Evolutionary conservation across 2,888 invertebrate genomes (phyloP).

Genomic region (Drosophila leonis): DNA sequence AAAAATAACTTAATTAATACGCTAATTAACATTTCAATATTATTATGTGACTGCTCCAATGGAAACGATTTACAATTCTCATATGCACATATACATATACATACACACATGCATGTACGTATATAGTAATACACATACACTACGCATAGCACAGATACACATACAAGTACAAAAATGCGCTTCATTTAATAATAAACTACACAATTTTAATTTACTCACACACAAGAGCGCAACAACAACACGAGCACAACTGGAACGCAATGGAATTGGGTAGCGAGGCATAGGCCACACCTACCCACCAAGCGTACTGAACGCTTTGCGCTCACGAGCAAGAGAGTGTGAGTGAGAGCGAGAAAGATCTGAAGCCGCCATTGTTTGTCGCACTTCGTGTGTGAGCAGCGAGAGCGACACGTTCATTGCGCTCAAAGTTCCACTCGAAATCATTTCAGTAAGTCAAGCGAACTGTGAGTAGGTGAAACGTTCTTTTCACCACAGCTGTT

Average conservation of each 20-base stretch:
- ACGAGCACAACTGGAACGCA: slow-evolving; percentile 46
- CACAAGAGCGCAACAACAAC: slow-evolving; percentile 43
- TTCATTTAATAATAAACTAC: slow-evolving; percentile 84
- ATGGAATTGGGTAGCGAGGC: slow-evolving; percentile 42
- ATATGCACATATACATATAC: slow-evolving; percentile 14
- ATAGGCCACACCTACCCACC: slow-evolving; percentile 59
- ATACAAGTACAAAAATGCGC: slow-evolving; percentile 78
- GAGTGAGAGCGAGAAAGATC: slow-evolving; percentile 21
- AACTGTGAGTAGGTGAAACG: slow-evolving; percentile 4
- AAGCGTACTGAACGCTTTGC: slow-evolving; percentile 7
- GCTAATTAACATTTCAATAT: slow-evolving; percentile 77
- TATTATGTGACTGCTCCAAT: slow-evolving; percentile 68
- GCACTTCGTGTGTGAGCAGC: slow-evolving; percentile 33
- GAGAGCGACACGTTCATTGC: slow-evolving; percentile 27
- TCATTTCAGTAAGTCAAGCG: slow-evolving; percentile 27
- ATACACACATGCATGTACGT: slow-evolving; percentile 10
- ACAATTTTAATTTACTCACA: slow-evolving; percentile 84
- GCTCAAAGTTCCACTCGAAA: slow-evolving; percentile 33
- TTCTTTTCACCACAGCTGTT: slow-evolving; percentile 66
- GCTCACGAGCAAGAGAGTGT: slow-evolving; percentile 16
- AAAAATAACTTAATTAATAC: slow-evolving; percentile 73
- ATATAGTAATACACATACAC: slow-evolving; percentile 17
- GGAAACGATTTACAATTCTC: slow-evolving; percentile 54
- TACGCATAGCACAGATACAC: slow-evolving; percentile 36
- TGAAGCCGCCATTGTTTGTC: slow-evolving; percentile 69